These are phyloP conservation scores for Notospermus geniculatus DNA, from an alignment of 1,140 invertebrate species.

Conservation along the genomic window DNA sequence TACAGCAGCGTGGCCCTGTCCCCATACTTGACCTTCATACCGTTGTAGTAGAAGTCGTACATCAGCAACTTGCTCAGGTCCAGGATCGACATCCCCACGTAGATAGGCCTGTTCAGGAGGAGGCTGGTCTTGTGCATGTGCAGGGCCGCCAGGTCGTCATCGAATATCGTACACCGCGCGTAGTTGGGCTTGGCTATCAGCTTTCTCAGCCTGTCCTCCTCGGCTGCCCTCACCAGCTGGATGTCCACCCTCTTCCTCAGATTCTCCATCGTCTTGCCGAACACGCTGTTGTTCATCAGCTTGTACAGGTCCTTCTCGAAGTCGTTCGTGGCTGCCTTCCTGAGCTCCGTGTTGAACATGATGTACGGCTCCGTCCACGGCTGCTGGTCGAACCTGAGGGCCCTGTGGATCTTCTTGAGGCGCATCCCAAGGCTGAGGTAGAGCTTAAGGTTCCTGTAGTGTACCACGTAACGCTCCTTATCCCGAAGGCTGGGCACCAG, in stretches of 20 bases:
- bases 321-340: slow-evolving; percentile 45
- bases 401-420: slow-evolving; percentile 24
- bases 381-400: slow-evolving; percentile 20
- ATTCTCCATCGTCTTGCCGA: slow-evolving; percentile 57
- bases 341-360: slow-evolving; percentile 28
- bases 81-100: slow-evolving; percentile 28
- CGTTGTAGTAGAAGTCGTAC: slow-evolving; percentile 46
- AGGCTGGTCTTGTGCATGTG: slow-evolving; percentile 26
- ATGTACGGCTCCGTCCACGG: slow-evolving; percentile 24
- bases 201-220: slow-evolving; percentile 20
- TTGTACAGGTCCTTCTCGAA: slow-evolving; percentile 56
- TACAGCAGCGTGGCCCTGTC: slow-evolving; percentile 38
- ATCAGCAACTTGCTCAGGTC: slow-evolving; percentile 34
- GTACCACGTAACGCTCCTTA: slow-evolving; percentile 25
- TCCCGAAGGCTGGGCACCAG: slow-evolving; percentile 13
- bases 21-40: slow-evolving; percentile 39
- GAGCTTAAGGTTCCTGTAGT: slow-evolving; percentile 22
- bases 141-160: slow-evolving; percentile 30
- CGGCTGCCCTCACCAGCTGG: slow-evolving; percentile 21
- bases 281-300: slow-evolving; percentile 54
- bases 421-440: slow-evolving; percentile 23
- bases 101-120: slow-evolving; percentile 31
- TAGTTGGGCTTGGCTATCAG: slow-evolving; percentile 47
- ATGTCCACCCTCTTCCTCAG: slow-evolving; percentile 45
- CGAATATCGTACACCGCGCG: slow-evolving; percentile 42